Evolutionary conservation across 2,797 vertebrate species (phyloP).

Genomic region (Pogoniulus pusillus): DNA sequence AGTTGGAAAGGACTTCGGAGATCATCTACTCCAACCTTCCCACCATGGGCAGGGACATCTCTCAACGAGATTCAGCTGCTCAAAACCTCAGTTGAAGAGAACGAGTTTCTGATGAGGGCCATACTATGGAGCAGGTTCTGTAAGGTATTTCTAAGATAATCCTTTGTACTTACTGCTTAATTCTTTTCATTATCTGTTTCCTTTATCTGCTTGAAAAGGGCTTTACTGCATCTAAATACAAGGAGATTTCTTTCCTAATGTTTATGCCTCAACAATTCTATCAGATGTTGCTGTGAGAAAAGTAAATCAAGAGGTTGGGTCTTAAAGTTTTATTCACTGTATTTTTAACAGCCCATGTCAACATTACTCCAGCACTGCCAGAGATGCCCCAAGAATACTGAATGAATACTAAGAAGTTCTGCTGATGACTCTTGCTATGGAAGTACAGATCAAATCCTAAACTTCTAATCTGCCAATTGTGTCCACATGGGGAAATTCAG

Average conservation of each 20-base stretch:
- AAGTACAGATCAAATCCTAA: neutral
- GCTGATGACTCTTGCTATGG: neutral
- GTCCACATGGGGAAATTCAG: neutral
- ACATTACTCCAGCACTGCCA: neutral
- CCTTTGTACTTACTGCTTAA: neutral
- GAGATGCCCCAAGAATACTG: neutral
- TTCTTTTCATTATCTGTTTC: neutral
- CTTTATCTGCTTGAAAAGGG: neutral
- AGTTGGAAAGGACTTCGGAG: too few species aligned
- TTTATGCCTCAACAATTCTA: neutral
- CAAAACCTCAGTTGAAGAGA: neutral
- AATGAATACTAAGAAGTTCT: conserved; percentile 15
- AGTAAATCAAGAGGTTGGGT: conserved; percentile 1
- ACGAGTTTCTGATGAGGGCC: neutral
- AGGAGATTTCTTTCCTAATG: neutral
- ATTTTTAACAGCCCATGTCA: conserved; percentile 19
- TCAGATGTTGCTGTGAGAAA: neutral
- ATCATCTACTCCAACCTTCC: too few species aligned
- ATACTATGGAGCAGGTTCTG: neutral
- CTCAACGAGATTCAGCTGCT: too few species aligned
- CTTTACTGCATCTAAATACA: neutral
- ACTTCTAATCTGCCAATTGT: neutral
- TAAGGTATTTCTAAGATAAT: neutral
- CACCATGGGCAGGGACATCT: too few species aligned
- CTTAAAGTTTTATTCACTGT: conserved; percentile 48